Base-by-base conservation (phyloP, 2,888 invertebrate genomes). In the Acrobasis consociella region DNA sequence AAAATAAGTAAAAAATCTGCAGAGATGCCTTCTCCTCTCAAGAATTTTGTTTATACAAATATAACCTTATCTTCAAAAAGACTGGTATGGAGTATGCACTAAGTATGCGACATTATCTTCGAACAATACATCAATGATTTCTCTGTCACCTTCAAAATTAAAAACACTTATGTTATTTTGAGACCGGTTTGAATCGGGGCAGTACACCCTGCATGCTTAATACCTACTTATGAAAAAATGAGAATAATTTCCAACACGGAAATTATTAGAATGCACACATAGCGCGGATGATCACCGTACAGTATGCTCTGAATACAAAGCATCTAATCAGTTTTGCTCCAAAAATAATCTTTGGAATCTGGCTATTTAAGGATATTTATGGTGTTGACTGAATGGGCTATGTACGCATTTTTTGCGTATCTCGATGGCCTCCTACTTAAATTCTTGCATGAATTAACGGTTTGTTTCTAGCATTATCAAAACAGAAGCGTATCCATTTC, bases 201-300 rank as follows among this genome's bases (percentile, higher is more conserved):
- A 17, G 16, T 56, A 11, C 42, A 46, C 42, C 39, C 13, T 11
- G 56, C 56, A 58, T 58, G 39, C 22, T 17, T 42, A 58, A 46
- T 9, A 42, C 56, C 56, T 58, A 17, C 39, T 58, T 58, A 58
- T 13, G 17, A 17, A 49, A 31, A 16, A 50, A 31, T 58, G 3
- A 37, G 58, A 52, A 58, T 62, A 31, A 55, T 59, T 58, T 53
- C 62, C 58, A 58, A 65, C 52, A 38, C 65, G 62, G 65, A 65
- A 65, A 62, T 60, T 56, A 60, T 65, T 60, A 56, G 50, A 62
- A 64, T 60, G 56, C 60, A 51, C 53, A 38, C 59, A 49, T 31
- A 58, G 37, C 10, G 15, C 58, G n/a, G 46, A 5, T 38, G 13
- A 39, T 58, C 60, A 55, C 31, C 16, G 22, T 22, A 56, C 56